These are phyloP conservation scores for Orchestia grillus DNA, from an alignment of 1,140 invertebrate genomes.

Conservation along the genomic window DNA sequence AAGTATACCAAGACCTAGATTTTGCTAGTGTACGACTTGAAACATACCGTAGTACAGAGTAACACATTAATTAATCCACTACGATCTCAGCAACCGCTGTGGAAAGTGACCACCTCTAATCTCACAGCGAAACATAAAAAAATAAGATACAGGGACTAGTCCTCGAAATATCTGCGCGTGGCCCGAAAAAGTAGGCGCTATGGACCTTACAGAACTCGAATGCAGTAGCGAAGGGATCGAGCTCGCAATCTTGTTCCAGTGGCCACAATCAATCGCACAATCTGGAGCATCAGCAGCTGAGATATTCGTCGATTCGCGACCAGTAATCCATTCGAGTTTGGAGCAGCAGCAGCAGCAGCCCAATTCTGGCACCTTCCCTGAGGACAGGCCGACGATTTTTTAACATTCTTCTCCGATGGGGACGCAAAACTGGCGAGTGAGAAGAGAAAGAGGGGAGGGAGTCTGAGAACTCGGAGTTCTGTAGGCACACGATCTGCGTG, in stretches of 20 bases:
- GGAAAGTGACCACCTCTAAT: neutral
- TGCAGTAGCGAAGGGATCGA: neutral
- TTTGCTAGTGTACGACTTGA: too few relatives aligned
- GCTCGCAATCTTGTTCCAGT: neutral
- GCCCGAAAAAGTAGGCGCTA: neutral
- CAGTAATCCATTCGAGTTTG: conserved; percentile 40
- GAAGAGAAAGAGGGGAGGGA: neutral
- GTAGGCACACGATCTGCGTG: neutral
- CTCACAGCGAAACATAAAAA: neutral
- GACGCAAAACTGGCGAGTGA: neutral
- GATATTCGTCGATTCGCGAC: conserved; percentile 55
- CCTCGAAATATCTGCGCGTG: neutral
- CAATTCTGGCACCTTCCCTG: conserved; percentile 49
- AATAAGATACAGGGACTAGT: neutral
- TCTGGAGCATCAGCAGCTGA: conserved; percentile 44
- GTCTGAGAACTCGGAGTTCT: neutral
- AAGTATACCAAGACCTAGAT: too few relatives aligned
- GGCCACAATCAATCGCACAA: conserved; percentile 32
- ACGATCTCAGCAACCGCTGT: neutral
- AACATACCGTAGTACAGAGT: neutral
- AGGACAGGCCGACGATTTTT: conserved; percentile 15
- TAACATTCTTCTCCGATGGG: conserved; percentile 39
- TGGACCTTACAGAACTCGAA: neutral
- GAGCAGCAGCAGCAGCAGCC: conserved; percentile 41
- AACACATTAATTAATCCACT: neutral